Evolutionary conservation across 2,888 invertebrate species (phyloP).

Genomic region (Onchidella celtica): DNA sequence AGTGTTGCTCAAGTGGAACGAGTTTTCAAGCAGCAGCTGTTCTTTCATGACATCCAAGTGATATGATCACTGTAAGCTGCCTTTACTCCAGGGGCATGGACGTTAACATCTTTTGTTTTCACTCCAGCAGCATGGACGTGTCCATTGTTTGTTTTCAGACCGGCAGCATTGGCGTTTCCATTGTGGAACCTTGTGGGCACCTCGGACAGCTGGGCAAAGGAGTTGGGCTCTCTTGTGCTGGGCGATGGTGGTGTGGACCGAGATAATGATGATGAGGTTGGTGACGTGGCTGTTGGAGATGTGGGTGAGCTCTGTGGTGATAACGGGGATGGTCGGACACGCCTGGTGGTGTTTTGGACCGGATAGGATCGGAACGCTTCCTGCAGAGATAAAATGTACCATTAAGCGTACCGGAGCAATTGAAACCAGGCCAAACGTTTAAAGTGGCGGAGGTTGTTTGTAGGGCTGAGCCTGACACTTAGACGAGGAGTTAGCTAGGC

Average conservation of each 20-base stretch:
- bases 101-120: no score
- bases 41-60: no score
- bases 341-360: neutral
- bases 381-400: neutral
- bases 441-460: no score
- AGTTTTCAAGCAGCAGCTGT: no score
- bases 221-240: neutral
- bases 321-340: constrained; percentile 1
- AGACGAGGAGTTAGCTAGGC: no score
- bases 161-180: neutral
- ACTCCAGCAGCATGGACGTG: no score
- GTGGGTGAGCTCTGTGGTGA: constrained; percentile 27
- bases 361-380: constrained; percentile 26
- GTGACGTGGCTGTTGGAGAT: neutral
- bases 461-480: no score
- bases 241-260: neutral
- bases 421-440: no score
- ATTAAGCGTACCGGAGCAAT: no score
- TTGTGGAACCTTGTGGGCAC: neutral
- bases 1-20: no score
- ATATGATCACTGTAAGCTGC: no score
- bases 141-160: neutral
- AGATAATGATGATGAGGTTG: neutral
- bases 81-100: no score
- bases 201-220: neutral